These are phyloP conservation scores for Microtus pennsylvanicus DNA, from an alignment of 2,113 vertebrate genomes.

Conservation along the genomic window DNA sequence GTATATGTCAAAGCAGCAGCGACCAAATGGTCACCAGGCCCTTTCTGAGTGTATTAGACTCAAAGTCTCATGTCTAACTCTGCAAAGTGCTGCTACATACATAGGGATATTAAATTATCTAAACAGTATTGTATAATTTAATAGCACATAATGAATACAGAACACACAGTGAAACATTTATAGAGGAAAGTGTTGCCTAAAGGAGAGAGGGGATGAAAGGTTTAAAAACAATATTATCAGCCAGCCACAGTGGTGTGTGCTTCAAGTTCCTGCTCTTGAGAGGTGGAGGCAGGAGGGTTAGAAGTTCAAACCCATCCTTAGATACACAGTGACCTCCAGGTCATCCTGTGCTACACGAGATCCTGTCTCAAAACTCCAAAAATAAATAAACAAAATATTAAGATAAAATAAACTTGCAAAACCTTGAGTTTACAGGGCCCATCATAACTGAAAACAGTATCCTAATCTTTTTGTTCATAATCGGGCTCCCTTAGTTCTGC, in stretches of 20 bases:
- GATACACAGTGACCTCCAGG: background rate
- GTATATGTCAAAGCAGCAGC: background rate
- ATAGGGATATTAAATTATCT: constrained; percentile 16
- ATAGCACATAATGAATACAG: constrained; percentile 44
- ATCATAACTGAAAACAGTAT: background rate
- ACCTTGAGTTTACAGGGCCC: background rate
- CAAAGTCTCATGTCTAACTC: background rate
- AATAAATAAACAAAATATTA: background rate
- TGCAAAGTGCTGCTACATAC: background rate
- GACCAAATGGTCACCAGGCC: background rate
- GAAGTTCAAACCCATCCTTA: background rate
- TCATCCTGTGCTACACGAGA: background rate
- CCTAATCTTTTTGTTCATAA: background rate
- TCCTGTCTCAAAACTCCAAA: background rate
- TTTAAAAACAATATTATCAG: background rate
- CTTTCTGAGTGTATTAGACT: background rate
- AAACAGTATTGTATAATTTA: background rate
- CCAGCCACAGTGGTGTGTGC: background rate
- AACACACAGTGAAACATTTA: background rate
- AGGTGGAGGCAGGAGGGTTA: background rate
- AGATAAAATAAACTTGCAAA: constrained; percentile 17
- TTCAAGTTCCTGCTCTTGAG: too few species aligned
- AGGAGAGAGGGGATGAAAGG: background rate
- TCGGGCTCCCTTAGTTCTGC: background rate
- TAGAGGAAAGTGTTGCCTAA: background rate